phyloP scores from a whole-genome alignment of 1,140 invertebrate genomes.

The Drosophila oshimai region DNA sequence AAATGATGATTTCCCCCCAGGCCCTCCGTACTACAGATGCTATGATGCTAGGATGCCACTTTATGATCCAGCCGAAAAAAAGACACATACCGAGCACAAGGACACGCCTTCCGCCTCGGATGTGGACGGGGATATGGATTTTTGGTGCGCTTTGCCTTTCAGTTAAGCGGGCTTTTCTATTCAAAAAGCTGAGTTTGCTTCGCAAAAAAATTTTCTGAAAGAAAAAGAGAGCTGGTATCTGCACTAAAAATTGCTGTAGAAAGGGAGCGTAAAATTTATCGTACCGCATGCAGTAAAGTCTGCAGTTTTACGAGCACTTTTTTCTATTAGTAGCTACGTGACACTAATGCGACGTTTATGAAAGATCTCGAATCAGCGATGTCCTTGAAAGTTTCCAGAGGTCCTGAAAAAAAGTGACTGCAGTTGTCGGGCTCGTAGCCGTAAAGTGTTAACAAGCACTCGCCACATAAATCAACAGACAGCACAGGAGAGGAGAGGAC shows the following conservation, averaged over 20 bases:
- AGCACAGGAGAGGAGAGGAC: conserved; percentile 5
- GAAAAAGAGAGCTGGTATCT: conserved; percentile 60
- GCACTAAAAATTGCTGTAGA: conserved; percentile 54
- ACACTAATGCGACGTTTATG: conserved; percentile 78
- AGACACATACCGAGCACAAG: conserved; percentile 2
- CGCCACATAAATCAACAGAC: conserved; percentile 60
- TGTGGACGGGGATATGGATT: conserved; percentile 44
- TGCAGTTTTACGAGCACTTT: conserved; percentile 69
- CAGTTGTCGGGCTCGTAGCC: conserved; percentile 45
- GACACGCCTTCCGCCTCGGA: conserved; percentile 38
- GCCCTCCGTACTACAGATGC: conserved; percentile 33
- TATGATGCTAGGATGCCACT: conserved; percentile 67
- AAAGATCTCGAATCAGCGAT: conserved; percentile 51
- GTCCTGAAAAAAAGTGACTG: conserved; percentile 41
- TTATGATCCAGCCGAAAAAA: conserved; percentile 57
- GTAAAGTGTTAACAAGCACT: conserved; percentile 57
- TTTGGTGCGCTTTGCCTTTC: conserved; percentile 37
- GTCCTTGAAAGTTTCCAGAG: conserved; percentile 16
- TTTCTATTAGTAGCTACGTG: conserved; percentile 43
- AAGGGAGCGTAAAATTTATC: conserved; percentile 26
- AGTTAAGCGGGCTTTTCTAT: conserved; percentile 70
- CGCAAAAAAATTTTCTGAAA: conserved; percentile 2
- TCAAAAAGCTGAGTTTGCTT: conserved; percentile 50
- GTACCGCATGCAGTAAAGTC: conserved; percentile 60
- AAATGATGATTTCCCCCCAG: conserved; percentile 75